Conservation (phyloP, 1,140 invertebrate genomes). For the Nephila pilipes region DNA sequence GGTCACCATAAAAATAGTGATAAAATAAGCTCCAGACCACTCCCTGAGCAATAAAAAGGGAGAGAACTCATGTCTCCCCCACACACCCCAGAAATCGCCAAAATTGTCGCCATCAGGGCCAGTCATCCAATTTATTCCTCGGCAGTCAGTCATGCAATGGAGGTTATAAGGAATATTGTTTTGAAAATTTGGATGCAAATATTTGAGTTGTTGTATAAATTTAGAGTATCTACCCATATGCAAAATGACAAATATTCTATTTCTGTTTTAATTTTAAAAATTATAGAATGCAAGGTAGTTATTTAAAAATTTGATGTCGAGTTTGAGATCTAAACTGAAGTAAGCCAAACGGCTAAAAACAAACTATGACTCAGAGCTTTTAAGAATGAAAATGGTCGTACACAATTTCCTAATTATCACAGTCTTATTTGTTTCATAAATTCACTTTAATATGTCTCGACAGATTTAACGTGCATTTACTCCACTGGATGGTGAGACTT, state of each 20-base stretch:
- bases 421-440: no score
- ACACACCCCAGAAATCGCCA: background rate
- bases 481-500: no score
- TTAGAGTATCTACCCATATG: no score
- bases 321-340: no score
- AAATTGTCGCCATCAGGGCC: slow-evolving; percentile 29
- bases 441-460: no score
- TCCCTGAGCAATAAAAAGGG: slow-evolving; percentile 43
- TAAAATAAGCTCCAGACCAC: slow-evolving; percentile 41
- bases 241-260: background rate
- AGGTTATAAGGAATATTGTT: background rate
- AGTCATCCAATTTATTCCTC: background rate
- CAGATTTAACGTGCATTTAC: no score
- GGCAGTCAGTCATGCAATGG: background rate
- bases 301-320: no score
- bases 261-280: background rate
- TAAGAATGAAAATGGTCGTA: no score
- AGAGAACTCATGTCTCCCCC: background rate
- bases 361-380: no score
- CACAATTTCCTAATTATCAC: no score
- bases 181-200: background rate
- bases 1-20: slow-evolving; percentile 47
- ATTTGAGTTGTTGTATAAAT: background rate
- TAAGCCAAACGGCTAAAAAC: no score
- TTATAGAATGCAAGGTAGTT: no score